A percentile compares a stretch with the other conserved stretches of the same genome.
Conservation (phyloP, 2,888 invertebrate species). For the Lacanobia oleracea region DNA sequence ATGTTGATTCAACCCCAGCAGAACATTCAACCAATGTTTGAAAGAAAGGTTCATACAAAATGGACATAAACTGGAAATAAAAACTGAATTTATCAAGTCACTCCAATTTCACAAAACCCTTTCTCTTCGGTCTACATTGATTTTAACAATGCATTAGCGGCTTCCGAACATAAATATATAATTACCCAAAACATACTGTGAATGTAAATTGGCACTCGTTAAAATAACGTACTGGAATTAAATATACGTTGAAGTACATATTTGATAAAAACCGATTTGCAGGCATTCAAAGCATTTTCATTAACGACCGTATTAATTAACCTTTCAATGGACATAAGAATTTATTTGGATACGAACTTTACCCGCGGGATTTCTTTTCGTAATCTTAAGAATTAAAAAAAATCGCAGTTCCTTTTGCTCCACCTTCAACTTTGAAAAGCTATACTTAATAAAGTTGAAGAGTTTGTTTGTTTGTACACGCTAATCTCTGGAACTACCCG, state of each 20-base stretch:
- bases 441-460: too few species aligned
- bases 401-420: not conserved
- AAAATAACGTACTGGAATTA: conserved; percentile 45
- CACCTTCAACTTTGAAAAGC: not conserved
- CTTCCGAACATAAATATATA: not conserved
- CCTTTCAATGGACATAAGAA: conserved; percentile 44
- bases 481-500: too few species aligned
- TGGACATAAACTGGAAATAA: too few species aligned
- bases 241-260: conserved; percentile 32
- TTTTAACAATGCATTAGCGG: conserved; percentile 7
- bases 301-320: conserved; percentile 53
- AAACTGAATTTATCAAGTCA: too few species aligned
- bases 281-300: conserved; percentile 45
- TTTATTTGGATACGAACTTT: conserved; percentile 31
- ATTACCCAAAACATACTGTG: not conserved
- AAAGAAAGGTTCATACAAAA: too few species aligned
- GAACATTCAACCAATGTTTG: not conserved
- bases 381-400: not conserved
- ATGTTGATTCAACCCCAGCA: too few species aligned
- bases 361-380: conserved; percentile 5
- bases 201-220: conserved; percentile 43
- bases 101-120: not conserved
- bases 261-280: conserved; percentile 39
- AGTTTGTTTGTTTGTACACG: too few species aligned
- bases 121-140: not conserved